phyloP scores from a whole-genome alignment of 1,140 invertebrate species.

The Mylabris phalerata region DNA sequence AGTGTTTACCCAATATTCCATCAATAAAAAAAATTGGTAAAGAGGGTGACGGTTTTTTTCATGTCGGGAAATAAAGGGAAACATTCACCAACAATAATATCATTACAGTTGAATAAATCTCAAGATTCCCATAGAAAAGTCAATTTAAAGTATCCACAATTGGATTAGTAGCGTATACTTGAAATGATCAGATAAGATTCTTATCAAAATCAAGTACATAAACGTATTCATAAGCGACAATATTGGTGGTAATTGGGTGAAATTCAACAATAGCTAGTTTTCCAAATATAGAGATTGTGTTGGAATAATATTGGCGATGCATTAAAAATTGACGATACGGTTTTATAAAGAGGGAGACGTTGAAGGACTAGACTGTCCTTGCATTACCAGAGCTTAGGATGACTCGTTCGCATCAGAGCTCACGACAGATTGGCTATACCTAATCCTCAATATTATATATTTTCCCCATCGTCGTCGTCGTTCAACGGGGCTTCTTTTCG shows the following conservation, averaged over 20 bases:
- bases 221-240: too few relatives aligned
- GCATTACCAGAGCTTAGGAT: constrained; percentile 26
- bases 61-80: constrained; percentile 9
- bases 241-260: too few relatives aligned
- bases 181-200: background rate
- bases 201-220: background rate
- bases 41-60: background rate
- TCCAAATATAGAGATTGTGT: too few relatives aligned
- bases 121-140: constrained; percentile 25
- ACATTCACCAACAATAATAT: constrained; percentile 6
- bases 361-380: constrained; percentile 22
- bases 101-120: constrained; percentile 26
- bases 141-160: constrained; percentile 11
- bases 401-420: constrained; percentile 30
- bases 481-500: constrained; percentile 6
- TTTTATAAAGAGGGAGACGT: background rate
- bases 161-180: constrained; percentile 4
- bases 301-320: too few relatives aligned
- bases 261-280: too few relatives aligned
- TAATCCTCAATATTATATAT: constrained; percentile 35
- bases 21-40: too few relatives aligned
- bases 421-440: constrained; percentile 35
- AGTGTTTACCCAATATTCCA: constrained; percentile 32
- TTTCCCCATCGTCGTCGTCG: constrained; percentile 15
- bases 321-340: constrained; percentile 13